Conservation (phyloP, 1,140 invertebrate species). For the Drosophila dunni region DNA sequence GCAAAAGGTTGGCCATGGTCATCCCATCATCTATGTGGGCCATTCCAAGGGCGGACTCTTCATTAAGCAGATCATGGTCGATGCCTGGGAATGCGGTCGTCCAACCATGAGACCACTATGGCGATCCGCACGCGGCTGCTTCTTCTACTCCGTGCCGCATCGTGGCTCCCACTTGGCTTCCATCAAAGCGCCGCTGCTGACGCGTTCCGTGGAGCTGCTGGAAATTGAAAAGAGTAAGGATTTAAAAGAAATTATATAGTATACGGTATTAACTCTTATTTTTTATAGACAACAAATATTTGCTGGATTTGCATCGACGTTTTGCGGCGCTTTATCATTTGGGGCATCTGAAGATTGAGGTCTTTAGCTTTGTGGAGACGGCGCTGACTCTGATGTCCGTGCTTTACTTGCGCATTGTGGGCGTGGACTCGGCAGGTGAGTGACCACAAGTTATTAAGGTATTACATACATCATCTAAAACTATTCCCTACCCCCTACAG, state of each 20-base stretch:
- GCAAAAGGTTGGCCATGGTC: conserved; percentile 86
- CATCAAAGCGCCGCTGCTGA: conserved; percentile 87
- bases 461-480: neutral
- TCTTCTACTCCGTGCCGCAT: conserved; percentile 91
- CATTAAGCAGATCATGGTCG: conserved; percentile 89
- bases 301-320: conserved; percentile 86
- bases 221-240: conserved; percentile 87
- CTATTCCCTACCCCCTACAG: conserved; percentile 73
- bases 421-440: conserved; percentile 88
- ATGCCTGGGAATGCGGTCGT: conserved; percentile 85
- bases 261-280: neutral
- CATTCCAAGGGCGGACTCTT: conserved; percentile 90
- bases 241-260: too few relatives aligned
- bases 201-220: conserved; percentile 87
- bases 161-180: conserved; percentile 89
- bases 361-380: conserved; percentile 89
- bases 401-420: conserved; percentile 88
- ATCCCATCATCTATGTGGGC: conserved; percentile 89
- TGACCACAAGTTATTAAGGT: neutral
- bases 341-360: conserved; percentile 85
- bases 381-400: conserved; percentile 89
- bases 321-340: conserved; percentile 85
- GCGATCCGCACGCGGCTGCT: conserved; percentile 86
- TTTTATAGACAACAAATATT: conserved; percentile 87
- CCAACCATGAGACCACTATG: conserved; percentile 84